These are phyloP conservation scores for Callipepla californica DNA, from an alignment of 2,113 vertebrate species.

Conservation along the genomic window DNA sequence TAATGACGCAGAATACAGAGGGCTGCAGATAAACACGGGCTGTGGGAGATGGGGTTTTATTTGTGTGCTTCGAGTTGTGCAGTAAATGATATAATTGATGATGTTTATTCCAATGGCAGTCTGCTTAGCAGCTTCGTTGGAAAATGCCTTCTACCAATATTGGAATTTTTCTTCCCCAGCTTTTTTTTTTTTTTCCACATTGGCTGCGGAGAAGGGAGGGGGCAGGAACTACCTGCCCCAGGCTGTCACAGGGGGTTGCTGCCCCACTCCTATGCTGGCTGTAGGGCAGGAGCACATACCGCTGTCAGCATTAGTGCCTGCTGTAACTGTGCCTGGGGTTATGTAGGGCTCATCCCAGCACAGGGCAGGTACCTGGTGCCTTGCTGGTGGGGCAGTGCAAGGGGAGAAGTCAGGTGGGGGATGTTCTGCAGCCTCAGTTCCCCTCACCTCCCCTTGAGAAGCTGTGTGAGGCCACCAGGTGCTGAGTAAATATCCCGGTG, in stretches of 20 bases:
- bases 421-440: neutral
- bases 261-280: neutral
- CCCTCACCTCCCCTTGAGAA: neutral
- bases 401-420: neutral
- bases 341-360: neutral
- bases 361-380: neutral
- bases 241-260: neutral
- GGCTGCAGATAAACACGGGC: constrained; percentile 21
- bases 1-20: neutral
- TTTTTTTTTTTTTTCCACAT: neutral
- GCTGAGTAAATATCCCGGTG: neutral
- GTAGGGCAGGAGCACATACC: neutral
- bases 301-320: neutral
- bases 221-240: neutral
- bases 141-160: neutral
- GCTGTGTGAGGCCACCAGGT: neutral
- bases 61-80: neutral
- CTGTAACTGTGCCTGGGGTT: neutral
- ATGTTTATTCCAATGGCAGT: neutral
- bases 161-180: neutral
- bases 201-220: too few relatives aligned
- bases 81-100: neutral
- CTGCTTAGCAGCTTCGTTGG: neutral
- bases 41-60: neutral
- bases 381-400: neutral